Evolutionary conservation across 2,797 vertebrate genomes (phyloP).

Genomic region (Notoglanidium macrostoma): DNA sequence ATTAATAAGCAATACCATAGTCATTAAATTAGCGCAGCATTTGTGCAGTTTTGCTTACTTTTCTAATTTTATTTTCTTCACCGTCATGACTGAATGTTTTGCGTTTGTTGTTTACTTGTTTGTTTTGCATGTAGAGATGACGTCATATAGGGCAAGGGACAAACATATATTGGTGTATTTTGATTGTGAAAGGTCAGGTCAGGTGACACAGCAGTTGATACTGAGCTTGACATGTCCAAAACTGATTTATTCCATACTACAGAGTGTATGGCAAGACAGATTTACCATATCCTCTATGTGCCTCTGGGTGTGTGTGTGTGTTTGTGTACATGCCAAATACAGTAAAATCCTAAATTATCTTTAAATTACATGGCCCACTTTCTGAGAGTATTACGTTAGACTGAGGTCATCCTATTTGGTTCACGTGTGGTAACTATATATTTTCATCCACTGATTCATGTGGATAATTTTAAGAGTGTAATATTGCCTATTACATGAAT

Average conservation of each 20-base stretch:
- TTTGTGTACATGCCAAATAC: not conserved
- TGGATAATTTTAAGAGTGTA: not conserved
- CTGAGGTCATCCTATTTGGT: slow-evolving; percentile 30
- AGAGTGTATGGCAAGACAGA: slow-evolving; percentile 5
- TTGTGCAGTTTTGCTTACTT: not conserved
- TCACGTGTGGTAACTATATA: not conserved
- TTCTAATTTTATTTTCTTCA: not conserved
- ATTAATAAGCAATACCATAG: not conserved
- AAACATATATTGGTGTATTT: slow-evolving; percentile 24
- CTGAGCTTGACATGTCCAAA: slow-evolving; percentile 4
- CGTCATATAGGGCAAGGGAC: slow-evolving; percentile 14
- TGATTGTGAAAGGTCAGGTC: slow-evolving; percentile 44
- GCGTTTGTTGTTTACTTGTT: slow-evolving; percentile 1
- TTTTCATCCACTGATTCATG: not conserved
- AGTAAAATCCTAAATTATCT: slow-evolving; percentile 44
- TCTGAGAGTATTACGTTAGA: slow-evolving; percentile 32
- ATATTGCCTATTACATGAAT: not conserved
- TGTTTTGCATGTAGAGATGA: not conserved
- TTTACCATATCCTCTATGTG: not conserved
- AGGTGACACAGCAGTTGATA: slow-evolving; percentile 31
- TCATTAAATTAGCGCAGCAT: not conserved
- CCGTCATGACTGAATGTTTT: not conserved
- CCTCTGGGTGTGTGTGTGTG: not conserved
- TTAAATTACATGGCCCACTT: slow-evolving; percentile 44
- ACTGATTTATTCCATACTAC: slow-evolving; percentile 22